Conservation (phyloP, 2,888 invertebrate genomes). For the Alentia gelatinosa region DNA sequence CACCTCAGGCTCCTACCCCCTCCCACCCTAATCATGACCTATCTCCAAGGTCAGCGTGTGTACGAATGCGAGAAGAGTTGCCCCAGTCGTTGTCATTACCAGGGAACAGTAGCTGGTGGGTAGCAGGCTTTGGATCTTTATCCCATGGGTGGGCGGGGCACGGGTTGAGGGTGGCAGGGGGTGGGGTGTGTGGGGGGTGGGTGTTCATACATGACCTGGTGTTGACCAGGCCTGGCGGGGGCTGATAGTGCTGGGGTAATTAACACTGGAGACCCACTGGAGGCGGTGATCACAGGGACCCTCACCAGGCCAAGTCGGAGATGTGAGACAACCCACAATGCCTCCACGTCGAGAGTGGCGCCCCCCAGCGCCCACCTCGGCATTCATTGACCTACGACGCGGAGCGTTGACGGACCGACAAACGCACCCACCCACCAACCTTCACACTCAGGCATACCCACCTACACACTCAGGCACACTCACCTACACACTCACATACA, state of each 20-base stretch:
- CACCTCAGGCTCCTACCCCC: not conserved
- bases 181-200: not conserved
- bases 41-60: not conserved
- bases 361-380: not conserved
- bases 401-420: not conserved
- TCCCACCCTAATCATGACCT: too few relatives aligned
- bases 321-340: not conserved
- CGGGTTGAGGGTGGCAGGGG: not conserved
- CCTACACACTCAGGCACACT: not conserved
- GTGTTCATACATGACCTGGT: not conserved
- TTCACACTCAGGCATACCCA: not conserved
- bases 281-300: not conserved
- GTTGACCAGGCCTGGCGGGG: conserved; percentile 9
- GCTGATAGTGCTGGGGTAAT: conserved; percentile 10
- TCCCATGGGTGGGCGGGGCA: not conserved
- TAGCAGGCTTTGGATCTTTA: not conserved
- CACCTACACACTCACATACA: not conserved
- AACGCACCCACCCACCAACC: not conserved
- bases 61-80: not conserved
- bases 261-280: not conserved
- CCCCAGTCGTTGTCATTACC: not conserved
- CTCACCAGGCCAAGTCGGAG: not conserved
- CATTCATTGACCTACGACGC: not conserved
- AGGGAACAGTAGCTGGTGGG: not conserved
- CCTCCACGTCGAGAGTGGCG: not conserved